A percentile compares a stretch with the other conserved stretches of the same genome.
Evolutionary conservation across 2,113 vertebrate genomes (phyloP).

Genomic region (Bos indicus): DNA sequence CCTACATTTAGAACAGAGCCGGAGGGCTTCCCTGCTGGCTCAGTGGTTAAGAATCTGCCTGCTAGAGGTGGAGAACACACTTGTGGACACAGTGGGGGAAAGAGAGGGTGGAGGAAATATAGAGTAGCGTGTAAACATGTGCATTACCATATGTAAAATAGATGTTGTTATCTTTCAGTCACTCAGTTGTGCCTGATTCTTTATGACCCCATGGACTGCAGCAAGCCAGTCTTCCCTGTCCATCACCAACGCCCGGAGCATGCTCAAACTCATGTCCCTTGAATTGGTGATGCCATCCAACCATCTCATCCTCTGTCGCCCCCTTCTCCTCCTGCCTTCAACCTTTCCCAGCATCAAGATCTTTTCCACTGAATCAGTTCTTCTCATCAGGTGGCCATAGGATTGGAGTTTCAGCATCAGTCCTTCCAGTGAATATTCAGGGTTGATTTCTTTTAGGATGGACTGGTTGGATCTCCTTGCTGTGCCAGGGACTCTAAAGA

Average conservation of each 20-base stretch:
- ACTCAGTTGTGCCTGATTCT: background rate
- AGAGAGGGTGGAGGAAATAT: background rate
- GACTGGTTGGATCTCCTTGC: background rate
- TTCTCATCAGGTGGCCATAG: background rate
- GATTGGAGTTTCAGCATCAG: background rate
- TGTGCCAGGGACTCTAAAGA: background rate
- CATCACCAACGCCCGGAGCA: rapidly evolving
- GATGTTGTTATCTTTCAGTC: background rate
- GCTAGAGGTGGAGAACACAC: background rate
- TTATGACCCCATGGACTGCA: background rate
- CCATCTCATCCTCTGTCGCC: background rate
- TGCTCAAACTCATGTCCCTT: background rate
- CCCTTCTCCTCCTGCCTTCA: background rate
- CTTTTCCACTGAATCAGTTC: rapidly evolving
- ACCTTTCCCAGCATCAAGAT: background rate
- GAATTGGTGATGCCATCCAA: background rate
- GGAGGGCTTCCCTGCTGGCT: rapidly evolving
- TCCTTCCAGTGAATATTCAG: background rate
- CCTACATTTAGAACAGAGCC: background rate
- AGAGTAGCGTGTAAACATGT: background rate
- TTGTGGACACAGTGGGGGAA: background rate
- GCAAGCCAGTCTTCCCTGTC: background rate
- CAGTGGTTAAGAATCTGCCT: background rate
- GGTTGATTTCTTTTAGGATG: background rate
- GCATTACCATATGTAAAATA: background rate